These are phyloP conservation scores for Sinodicranocentrus sp. DNA, from an alignment of 2,888 invertebrate species.

Conservation along the genomic window DNA sequence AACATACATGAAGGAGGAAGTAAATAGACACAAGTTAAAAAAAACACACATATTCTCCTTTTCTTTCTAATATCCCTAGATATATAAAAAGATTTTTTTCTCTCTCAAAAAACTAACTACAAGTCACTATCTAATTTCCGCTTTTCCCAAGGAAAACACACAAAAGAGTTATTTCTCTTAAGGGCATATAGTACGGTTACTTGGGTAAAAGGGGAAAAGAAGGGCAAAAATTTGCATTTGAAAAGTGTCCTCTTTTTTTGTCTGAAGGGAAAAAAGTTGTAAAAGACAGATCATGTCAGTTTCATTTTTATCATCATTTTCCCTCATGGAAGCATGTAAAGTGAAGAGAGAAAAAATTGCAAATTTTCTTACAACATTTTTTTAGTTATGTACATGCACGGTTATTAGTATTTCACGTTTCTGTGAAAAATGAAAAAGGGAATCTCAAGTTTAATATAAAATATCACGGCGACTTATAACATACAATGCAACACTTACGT, in stretches of 20 bases:
- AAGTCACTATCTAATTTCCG: conserved; percentile 41
- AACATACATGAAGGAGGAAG: too few species aligned
- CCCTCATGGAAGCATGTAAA: neutral
- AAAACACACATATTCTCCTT: too few species aligned
- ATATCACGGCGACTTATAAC: neutral
- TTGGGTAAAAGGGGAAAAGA: neutral
- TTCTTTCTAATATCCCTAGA: too few species aligned
- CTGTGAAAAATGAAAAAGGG: neutral
- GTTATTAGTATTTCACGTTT: neutral
- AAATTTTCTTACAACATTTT: conserved; percentile 1
- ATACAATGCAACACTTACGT: too few species aligned
- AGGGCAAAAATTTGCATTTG: conserved; percentile 41
- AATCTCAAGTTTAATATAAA: neutral
- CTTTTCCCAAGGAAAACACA: conserved; percentile 11
- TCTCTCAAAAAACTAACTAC: too few species aligned
- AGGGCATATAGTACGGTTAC: neutral
- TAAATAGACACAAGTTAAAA: too few species aligned
- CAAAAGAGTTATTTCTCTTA: neutral
- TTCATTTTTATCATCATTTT: conserved; percentile 28
- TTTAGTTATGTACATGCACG: neutral
- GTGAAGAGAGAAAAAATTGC: neutral
- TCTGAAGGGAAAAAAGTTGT: conserved; percentile 23
- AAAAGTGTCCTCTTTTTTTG: conserved; percentile 43
- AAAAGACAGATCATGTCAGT: conserved; percentile 44
- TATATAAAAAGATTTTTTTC: too few species aligned